Conservation (phyloP, 2,113 vertebrate genomes). For the Pangasianodon gigas region DNA sequence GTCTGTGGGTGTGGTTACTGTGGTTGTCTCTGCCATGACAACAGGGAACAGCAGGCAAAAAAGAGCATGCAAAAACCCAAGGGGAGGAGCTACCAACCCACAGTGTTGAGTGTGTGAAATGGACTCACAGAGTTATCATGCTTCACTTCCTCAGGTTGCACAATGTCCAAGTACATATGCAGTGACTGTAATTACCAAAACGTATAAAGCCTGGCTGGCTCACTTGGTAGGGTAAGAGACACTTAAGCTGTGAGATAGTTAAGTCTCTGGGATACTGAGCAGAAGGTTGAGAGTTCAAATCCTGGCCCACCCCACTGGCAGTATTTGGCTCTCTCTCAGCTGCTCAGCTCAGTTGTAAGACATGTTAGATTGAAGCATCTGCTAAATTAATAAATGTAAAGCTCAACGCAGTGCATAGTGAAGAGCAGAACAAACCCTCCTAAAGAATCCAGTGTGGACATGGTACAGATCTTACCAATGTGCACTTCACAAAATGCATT, state of each 20-base stretch:
- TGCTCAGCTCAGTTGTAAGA: not conserved
- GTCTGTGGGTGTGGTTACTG: slow-evolving; percentile 34
- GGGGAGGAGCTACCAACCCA: slow-evolving; percentile 5
- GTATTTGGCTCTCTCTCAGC: not conserved
- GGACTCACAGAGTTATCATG: not conserved
- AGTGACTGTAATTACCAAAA: not conserved
- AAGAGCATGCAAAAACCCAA: slow-evolving; percentile 15
- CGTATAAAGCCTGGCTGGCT: not conserved
- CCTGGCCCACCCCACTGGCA: not conserved
- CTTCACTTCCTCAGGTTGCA: not conserved
- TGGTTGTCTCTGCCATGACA: slow-evolving; percentile 39
- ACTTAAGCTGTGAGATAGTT: not conserved
- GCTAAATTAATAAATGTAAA: not conserved
- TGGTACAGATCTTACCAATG: not conserved
- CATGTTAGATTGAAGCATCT: not conserved
- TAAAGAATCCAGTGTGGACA: not conserved
- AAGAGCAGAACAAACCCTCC: not conserved
- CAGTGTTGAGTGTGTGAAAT: slow-evolving; percentile 10
- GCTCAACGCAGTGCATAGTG: not conserved
- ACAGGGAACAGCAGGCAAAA: slow-evolving; percentile 28
- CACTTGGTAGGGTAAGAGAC: too few relatives aligned
- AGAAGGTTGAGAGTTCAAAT: not conserved
- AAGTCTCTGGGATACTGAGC: not conserved
- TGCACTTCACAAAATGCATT: not conserved
- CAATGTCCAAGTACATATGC: not conserved